These are phyloP conservation scores for Stylophora pistillata DNA, from an alignment of 64 coral and sea anemone genomes.

Conservation along the genomic window DNA sequence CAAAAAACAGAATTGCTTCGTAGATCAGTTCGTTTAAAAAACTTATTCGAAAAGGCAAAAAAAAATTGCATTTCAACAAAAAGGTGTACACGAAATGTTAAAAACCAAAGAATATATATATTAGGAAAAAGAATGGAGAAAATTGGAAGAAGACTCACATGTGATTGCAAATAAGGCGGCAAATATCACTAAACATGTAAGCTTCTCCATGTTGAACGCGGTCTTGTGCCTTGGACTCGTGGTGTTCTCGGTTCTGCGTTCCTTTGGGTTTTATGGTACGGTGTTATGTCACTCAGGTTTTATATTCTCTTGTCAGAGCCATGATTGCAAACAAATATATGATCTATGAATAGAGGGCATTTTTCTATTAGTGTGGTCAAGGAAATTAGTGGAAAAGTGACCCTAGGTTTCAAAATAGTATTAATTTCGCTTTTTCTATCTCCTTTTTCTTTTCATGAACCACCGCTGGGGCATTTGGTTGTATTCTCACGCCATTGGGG, in stretches of 20 bases:
- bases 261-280: constrained; percentile 17
- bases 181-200: constrained; percentile 1
- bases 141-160: not conserved
- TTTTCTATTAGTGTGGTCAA: constrained; percentile 32
- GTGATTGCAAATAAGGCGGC: constrained; percentile 6
- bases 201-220: constrained; percentile 23
- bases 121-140: not conserved
- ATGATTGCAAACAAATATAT: constrained; percentile 36
- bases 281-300: not conserved
- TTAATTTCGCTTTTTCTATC: constrained; percentile 41
- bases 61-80: not conserved
- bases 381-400: constrained; percentile 49
- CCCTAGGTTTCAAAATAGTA: constrained; percentile 48
- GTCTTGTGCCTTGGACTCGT: not conserved
- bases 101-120: not conserved
- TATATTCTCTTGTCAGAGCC: constrained; percentile 19
- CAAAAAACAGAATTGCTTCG: not conserved
- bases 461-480: constrained; percentile 41
- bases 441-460: constrained; percentile 38
- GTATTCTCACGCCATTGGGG: constrained; percentile 27
- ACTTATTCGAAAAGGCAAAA: not conserved
- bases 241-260: not conserved
- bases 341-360: constrained; percentile 23
- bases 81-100: not conserved
- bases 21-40: not conserved